phyloP scores from a whole-genome alignment of 2,888 invertebrate genomes.

The Drosophila monieri region DNA sequence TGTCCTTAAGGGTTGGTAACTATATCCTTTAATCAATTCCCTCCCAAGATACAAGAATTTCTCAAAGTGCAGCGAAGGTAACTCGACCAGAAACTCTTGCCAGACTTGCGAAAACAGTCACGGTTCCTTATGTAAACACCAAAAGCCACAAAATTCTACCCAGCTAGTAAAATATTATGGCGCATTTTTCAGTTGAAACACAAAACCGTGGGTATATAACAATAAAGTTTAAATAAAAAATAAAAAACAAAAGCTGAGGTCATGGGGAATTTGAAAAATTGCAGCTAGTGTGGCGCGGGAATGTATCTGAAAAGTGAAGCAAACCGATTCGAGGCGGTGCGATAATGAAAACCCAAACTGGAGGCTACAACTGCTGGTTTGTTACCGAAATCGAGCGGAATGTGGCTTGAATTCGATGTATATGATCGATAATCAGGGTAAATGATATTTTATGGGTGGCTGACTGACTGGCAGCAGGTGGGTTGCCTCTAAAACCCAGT shows the following conservation, averaged over 20 bases:
- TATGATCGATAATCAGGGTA: conserved; percentile 55
- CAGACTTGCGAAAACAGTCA: conserved; percentile 71
- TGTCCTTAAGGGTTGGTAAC: background rate
- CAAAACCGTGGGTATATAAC: conserved; percentile 29
- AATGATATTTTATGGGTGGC: conserved; percentile 49
- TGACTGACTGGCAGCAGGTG: conserved; percentile 17
- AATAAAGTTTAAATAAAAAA: conserved; percentile 1
- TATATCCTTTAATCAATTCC: background rate
- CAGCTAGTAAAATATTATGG: conserved; percentile 46
- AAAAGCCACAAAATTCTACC: conserved; percentile 45
- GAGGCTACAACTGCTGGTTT: conserved; percentile 58
- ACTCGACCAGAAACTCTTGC: conserved; percentile 44
- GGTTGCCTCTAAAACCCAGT: conserved; percentile 5
- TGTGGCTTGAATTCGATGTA: conserved; percentile 34
- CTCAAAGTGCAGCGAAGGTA: conserved; percentile 5
- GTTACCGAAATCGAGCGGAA: conserved; percentile 32
- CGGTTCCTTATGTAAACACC: conserved; percentile 57
- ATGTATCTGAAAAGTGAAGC: conserved; percentile 11
- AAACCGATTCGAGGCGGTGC: conserved; percentile 22
- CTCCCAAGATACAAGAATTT: background rate
- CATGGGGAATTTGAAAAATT: conserved; percentile 58
- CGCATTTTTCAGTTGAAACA: conserved; percentile 55
- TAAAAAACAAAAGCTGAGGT: conserved; percentile 64
- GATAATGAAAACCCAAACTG: conserved; percentile 44
- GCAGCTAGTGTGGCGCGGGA: conserved; percentile 42